Conservation (phyloP, 1,140 invertebrate species). For the Tetragonula clypearis region DNA sequence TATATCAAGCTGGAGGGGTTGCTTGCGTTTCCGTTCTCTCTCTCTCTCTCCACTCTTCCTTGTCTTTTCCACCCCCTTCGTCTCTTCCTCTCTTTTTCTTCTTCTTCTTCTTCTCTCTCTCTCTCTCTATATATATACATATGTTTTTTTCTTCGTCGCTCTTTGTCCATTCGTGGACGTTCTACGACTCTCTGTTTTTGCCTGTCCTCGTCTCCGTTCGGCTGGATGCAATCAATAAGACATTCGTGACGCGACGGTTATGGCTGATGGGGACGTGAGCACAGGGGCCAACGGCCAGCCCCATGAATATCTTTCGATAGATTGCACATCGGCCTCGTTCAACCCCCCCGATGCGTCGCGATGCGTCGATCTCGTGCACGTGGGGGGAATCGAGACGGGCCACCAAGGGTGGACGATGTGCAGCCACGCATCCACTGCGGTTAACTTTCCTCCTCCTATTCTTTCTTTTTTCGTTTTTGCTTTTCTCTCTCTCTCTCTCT, state of each 20-base stretch:
- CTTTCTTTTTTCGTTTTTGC: slow-evolving; percentile 51
- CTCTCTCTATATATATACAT: no score
- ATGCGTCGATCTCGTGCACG: slow-evolving; percentile 58
- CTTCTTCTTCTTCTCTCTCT: no score
- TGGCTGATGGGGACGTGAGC: slow-evolving; percentile 76
- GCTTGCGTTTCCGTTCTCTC: slow-evolving; percentile 33
- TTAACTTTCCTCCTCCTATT: slow-evolving; percentile 75
- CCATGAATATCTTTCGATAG: slow-evolving; percentile 83
- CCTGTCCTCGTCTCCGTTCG: slow-evolving; percentile 56
- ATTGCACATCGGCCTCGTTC: slow-evolving; percentile 80
- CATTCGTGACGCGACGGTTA: slow-evolving; percentile 81
- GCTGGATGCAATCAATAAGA: slow-evolving; percentile 81
- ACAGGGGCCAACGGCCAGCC: slow-evolving; percentile 75
- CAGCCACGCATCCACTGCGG: slow-evolving; percentile 80
- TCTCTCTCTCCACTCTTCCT: neutral
- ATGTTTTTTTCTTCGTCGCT: slow-evolving; percentile 4
- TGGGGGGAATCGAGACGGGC: slow-evolving; percentile 56
- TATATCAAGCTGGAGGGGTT: slow-evolving; percentile 67
- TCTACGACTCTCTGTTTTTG: slow-evolving; percentile 49
- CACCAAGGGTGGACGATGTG: slow-evolving; percentile 72
- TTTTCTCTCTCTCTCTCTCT: slow-evolving; percentile 43
- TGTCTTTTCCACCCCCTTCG: neutral
- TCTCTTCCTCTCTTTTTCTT: no score
- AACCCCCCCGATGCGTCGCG: slow-evolving; percentile 72
- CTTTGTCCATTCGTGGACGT: neutral